Base-by-base conservation (phyloP, 2,888 invertebrate genomes). In the Biston stratarius region DNA sequence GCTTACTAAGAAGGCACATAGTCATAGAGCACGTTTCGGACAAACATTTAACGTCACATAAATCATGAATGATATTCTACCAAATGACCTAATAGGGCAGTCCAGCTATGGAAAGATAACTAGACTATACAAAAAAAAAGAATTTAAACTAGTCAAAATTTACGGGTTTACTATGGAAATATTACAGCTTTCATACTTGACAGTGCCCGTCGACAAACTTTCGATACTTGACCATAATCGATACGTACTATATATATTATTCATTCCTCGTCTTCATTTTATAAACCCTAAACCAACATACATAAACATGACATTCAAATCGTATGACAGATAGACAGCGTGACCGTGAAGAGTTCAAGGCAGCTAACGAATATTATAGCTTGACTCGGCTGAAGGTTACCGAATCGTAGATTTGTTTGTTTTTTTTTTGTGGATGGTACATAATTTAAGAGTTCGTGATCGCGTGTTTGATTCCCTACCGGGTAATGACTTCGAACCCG, bases 291-390 rank as follows among this genome's bases (percentile, higher is more conserved):
- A 34, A 8, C 0, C 34, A 0, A 51, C 24, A n/a, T n/a, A 5
- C 12, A 36, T 51, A 34, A 34, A 51, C 6, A 12, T 51, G 6
- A 51, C 9, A 51, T 51, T 51, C 34, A n/a, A 34, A 34, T n/a
- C 6, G 34, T 9, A 7, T 9, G 3, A 52, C 14, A 14, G 36
- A 52, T 14, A 51, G 34, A 52, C 52, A 8, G 36, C 2, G 8
- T 52, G 52, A 52, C 52, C 52, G 52, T 52, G 36, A 52, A 9
- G 52, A 52, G 52, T 52, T 52, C 52, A 52, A 36, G 52, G 52
- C 9, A 8, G 3, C 52, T 36, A 52, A 52, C 33, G 49, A 48
- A 48, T 49, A 49, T 36, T 52, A 52, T 38, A 52, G n/a, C 36
- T 52, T 38, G 52, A 52, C 52, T 38, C 52, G 36, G 5, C 11